phyloP scores from a whole-genome alignment of 2,797 vertebrate genomes.

The Muraenolepis orangiensis region DNA sequence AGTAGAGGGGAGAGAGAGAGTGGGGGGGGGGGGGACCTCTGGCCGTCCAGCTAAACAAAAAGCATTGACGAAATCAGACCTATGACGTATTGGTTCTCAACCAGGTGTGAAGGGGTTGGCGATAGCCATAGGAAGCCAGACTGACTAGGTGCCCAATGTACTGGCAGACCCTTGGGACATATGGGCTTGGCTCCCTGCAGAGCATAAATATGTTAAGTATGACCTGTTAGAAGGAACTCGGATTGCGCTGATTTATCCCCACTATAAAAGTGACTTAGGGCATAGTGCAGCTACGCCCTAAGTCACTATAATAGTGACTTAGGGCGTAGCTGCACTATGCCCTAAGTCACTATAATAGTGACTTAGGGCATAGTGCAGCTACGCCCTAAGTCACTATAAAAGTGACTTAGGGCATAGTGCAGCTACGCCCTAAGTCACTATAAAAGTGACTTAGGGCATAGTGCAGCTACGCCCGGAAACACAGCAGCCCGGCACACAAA shows the following conservation, averaged over 20 bases:
- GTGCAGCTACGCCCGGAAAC: constrained; percentile 35
- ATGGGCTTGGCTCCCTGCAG: constrained; percentile 32
- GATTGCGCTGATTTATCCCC: constrained; percentile 28
- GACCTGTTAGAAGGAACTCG: constrained; percentile 37
- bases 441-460: constrained; percentile 2
- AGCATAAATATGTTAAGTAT: constrained; percentile 54
- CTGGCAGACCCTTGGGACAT: constrained; percentile 31
- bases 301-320: background rate
- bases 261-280: constrained; percentile 1
- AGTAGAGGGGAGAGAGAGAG: constrained; percentile 19
- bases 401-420: too few relatives aligned
- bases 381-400: too few relatives aligned
- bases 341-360: background rate
- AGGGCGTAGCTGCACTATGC: too few relatives aligned
- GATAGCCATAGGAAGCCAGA: constrained; percentile 47
- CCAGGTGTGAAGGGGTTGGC: constrained; percentile 48
- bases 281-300: constrained; percentile 29
- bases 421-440: too few relatives aligned
- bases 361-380: too few relatives aligned
- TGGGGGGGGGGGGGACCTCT: constrained; percentile 7
- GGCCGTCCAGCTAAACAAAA: constrained; percentile 40
- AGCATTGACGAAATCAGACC: constrained; percentile 30
- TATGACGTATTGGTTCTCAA: constrained; percentile 52
- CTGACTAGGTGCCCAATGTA: constrained; percentile 44
- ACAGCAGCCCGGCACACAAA: constrained; percentile 31